A percentile compares a stretch with the other conserved stretches of the same genome.
These are phyloP conservation scores for Trichoplusia ni DNA, from an alignment of 1,140 invertebrate genomes.

Conservation along the genomic window DNA sequence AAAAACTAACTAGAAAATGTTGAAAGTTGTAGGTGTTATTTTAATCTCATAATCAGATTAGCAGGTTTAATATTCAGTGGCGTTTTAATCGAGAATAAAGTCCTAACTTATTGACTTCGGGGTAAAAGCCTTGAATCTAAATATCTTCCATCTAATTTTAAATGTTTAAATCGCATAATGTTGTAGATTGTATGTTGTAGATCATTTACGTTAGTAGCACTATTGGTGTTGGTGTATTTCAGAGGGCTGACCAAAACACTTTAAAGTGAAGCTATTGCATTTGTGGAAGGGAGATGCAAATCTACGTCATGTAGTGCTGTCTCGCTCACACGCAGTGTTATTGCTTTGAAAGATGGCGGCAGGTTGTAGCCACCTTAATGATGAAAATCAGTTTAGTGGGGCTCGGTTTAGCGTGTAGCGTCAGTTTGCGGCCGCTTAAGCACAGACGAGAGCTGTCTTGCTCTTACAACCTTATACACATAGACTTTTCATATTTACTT, in stretches of 20 bases:
- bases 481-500: not conserved
- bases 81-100: conserved; percentile 1
- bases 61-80: conserved; percentile 11
- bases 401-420: conserved; percentile 39
- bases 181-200: no score
- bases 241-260: no score
- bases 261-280: not conserved
- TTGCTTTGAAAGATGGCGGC: not conserved
- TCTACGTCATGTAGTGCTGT: no score
- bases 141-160: conserved; percentile 8
- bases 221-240: no score
- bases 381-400: conserved; percentile 47
- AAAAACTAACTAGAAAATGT: no score
- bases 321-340: not conserved
- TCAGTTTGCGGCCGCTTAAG: conserved; percentile 36
- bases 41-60: conserved; percentile 6
- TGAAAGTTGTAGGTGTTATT: not conserved
- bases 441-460: conserved; percentile 12
- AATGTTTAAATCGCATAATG: no score
- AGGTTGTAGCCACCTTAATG: conserved; percentile 34
- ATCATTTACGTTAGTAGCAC: no score
- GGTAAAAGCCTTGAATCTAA: not conserved
- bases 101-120: conserved; percentile 5
- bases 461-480: not conserved
- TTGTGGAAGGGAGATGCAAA: no score